Conservation (phyloP, 2,888 invertebrate species). For the Meta bourneti region DNA sequence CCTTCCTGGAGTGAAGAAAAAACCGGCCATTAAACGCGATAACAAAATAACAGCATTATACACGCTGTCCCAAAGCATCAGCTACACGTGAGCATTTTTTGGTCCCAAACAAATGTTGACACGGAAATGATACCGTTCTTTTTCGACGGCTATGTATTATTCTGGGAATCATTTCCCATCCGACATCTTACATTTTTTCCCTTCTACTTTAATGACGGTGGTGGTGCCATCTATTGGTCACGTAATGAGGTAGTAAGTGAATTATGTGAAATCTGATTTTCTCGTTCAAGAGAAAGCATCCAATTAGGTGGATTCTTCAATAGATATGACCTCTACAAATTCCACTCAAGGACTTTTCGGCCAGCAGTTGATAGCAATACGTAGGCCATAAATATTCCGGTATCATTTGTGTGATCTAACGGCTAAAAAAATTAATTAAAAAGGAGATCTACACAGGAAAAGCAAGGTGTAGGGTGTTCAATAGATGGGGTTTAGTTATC, state of each 20-base stretch:
- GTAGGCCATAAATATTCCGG: no score
- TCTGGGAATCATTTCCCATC: conserved; percentile 62
- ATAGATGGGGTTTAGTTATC: neutral
- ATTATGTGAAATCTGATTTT: conserved; percentile 1
- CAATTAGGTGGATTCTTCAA: conserved; percentile 36
- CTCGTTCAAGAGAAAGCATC: neutral
- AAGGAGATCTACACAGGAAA: no score
- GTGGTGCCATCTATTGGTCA: conserved; percentile 48
- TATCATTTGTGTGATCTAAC: no score
- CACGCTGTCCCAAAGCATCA: conserved; percentile 33
- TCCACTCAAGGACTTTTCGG: neutral
- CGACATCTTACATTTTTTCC: conserved; percentile 21
- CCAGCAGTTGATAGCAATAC: no score
- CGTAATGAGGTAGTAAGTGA: neutral
- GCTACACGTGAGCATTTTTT: conserved; percentile 33
- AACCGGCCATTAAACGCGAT: conserved; percentile 63
- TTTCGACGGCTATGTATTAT: conserved; percentile 49
- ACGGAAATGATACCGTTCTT: conserved; percentile 62
- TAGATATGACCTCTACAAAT: conserved; percentile 10
- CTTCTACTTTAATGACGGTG: neutral
- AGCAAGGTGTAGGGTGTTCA: no score
- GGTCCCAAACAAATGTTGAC: conserved; percentile 28
- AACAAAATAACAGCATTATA: conserved; percentile 45
- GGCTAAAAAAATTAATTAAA: no score
- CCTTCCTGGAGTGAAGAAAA: conserved; percentile 37